Conservation (phyloP, 2,113 vertebrate genomes). For the Pollachius pollachius region DNA sequence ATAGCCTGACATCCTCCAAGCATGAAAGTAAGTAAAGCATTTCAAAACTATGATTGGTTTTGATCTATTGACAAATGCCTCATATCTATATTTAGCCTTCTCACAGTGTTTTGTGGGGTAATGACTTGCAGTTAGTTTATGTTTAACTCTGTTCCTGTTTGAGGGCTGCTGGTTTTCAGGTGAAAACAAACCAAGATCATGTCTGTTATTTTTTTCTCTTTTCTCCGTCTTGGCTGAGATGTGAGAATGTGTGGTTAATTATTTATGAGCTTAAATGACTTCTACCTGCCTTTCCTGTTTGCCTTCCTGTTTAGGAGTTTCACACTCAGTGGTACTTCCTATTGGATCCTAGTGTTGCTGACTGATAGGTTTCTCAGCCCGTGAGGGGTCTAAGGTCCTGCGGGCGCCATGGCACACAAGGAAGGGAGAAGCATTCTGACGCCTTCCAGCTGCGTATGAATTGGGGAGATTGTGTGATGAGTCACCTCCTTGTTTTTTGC, state of each 20-base stretch:
- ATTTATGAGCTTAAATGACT: constrained; percentile 47
- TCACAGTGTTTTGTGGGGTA: no score
- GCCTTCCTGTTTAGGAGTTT: constrained; percentile 53
- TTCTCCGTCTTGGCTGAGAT: constrained; percentile 2
- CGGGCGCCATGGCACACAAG: constrained; percentile 11
- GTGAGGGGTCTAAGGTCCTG: constrained; percentile 25
- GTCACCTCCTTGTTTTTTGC: constrained; percentile 22
- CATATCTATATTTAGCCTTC: no score
- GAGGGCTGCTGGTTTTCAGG: constrained; percentile 13
- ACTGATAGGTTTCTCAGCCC: constrained; percentile 27
- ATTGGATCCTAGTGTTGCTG: constrained; percentile 46
- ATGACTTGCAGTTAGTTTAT: constrained; percentile 61
- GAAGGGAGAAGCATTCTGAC: constrained; percentile 24
- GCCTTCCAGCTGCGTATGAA: constrained; percentile 42
- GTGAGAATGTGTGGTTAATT: constrained; percentile 30
- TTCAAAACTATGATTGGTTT: not conserved
- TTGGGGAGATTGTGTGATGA: constrained; percentile 48
- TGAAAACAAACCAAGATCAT: not conserved
- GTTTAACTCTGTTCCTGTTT: constrained; percentile 65
- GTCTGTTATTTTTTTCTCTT: not conserved
- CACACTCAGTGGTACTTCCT: constrained; percentile 45
- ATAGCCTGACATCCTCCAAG: no score
- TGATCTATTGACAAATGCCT: no score
- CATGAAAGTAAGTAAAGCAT: not conserved
- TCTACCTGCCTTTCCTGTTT: constrained; percentile 23